Evolutionary conservation across 2,113 vertebrate genomes (phyloP).

Genomic region (Phoenicopterus ruber): DNA sequence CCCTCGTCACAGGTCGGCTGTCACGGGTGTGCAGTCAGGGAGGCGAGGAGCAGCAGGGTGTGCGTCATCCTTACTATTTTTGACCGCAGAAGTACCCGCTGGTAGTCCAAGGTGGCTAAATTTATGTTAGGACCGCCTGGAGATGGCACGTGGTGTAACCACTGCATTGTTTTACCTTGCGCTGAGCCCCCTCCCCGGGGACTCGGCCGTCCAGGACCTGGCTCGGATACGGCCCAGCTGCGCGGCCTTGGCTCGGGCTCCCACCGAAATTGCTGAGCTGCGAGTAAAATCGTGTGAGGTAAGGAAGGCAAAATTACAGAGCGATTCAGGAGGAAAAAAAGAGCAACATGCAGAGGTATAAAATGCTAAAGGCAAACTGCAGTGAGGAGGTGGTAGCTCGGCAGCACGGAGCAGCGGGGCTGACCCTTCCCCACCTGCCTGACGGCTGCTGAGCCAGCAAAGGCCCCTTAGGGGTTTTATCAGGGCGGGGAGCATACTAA

Average conservation of each 20-base stretch:
- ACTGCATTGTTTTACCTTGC: neutral
- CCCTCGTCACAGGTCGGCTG: neutral
- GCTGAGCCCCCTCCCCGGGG: neutral
- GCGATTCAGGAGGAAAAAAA: neutral
- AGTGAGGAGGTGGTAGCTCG: neutral
- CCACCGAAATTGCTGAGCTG: neutral
- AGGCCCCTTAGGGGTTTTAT: neutral
- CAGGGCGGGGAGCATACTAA: neutral
- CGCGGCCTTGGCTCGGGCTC: rapidly evolving
- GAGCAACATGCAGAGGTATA: neutral
- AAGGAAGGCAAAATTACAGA: neutral
- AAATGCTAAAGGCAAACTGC: neutral
- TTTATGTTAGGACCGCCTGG: neutral
- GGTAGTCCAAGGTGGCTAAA: neutral
- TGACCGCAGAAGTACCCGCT: neutral
- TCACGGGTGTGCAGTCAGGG: neutral
- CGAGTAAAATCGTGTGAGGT: rapidly evolving
- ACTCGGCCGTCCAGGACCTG: rapidly evolving
- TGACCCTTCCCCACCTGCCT: neutral
- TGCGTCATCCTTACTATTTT: constrained; percentile 43
- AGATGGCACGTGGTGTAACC: rapidly evolving
- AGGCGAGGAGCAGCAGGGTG: neutral
- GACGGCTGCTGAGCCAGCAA: neutral
- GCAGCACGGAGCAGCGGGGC: neutral
- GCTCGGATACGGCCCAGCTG: rapidly evolving